Conservation (phyloP, 2,888 invertebrate species). For the Orchesellides sinensis region DNA sequence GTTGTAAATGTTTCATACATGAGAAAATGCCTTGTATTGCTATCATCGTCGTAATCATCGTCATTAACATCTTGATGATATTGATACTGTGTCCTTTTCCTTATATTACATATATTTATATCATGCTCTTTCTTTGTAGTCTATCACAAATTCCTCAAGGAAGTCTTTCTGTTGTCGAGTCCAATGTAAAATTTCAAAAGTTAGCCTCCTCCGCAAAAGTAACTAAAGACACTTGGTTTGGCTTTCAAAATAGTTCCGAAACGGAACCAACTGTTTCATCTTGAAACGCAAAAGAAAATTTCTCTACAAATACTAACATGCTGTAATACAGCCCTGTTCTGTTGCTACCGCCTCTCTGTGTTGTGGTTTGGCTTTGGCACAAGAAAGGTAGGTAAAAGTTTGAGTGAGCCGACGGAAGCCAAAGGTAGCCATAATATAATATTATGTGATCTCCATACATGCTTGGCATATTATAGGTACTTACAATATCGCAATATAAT, state of each 20-base stretch:
- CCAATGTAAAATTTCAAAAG: neutral
- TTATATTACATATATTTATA: neutral
- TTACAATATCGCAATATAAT: neutral
- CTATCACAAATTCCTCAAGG: neutral
- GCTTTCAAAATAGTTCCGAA: neutral
- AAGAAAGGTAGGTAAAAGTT: conserved; percentile 16
- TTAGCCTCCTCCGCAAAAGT: no score
- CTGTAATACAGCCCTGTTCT: no score
- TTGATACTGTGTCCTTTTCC: neutral
- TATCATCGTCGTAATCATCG: conserved; percentile 22
- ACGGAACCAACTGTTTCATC: neutral
- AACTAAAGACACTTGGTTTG: no score
- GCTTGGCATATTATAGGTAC: no score
- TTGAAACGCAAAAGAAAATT: no score
- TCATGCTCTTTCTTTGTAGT: neutral
- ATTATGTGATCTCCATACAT: neutral
- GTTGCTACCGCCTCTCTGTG: neutral
- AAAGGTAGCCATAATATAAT: neutral
- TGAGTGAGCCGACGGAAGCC: neutral
- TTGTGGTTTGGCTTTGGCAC: conserved; percentile 2
- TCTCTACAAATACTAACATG: no score
- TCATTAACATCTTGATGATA: conserved; percentile 25
- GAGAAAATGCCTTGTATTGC: conserved; percentile 7
- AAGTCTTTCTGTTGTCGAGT: no score
- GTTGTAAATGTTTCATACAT: conserved; percentile 44